phyloP scores from a whole-genome alignment of 2,888 invertebrate genomes.

The Caenorhabditis sp. region DNA sequence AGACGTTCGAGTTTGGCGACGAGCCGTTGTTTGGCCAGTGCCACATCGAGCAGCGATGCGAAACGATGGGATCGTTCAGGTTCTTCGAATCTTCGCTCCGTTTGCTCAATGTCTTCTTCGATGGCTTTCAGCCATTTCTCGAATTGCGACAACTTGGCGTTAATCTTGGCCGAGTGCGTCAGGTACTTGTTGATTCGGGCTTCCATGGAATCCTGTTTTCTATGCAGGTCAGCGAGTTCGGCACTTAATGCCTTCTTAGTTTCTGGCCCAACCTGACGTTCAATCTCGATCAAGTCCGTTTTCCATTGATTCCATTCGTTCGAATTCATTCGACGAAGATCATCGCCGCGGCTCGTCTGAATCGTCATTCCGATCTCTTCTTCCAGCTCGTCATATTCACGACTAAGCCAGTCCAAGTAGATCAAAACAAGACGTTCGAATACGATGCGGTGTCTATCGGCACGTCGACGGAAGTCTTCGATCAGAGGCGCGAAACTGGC shows the following conservation, averaged over 20 bases:
- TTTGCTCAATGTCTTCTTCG: constrained; percentile 63
- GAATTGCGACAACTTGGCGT: constrained; percentile 76
- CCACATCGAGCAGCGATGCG: constrained; percentile 43
- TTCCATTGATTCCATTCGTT: constrained; percentile 70
- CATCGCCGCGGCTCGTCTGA: constrained; percentile 62
- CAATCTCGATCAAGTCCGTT: constrained; percentile 66
- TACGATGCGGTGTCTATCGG: constrained; percentile 42
- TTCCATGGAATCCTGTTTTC: constrained; percentile 69
- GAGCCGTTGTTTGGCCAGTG: constrained; percentile 66
- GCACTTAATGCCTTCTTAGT: constrained; percentile 61
- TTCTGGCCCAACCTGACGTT: constrained; percentile 64
- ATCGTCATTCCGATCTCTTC: constrained; percentile 68
- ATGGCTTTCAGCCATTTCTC: constrained; percentile 76
- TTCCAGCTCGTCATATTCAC: constrained; percentile 66
- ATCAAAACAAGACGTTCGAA: constrained; percentile 59
- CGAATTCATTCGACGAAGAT: constrained; percentile 62
- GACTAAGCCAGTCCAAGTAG: constrained; percentile 68
- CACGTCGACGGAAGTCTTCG: constrained; percentile 51
- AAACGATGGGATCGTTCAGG: constrained; percentile 57
- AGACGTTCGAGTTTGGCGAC: constrained; percentile 72
- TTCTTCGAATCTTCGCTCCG: constrained; percentile 46
- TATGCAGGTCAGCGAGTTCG: constrained; percentile 72
- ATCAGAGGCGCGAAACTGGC: constrained; percentile 55
- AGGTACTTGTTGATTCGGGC: constrained; percentile 69
- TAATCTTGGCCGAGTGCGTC: constrained; percentile 68